Conservation (phyloP, 2,888 invertebrate species). For the Drosophila niveifrons region DNA sequence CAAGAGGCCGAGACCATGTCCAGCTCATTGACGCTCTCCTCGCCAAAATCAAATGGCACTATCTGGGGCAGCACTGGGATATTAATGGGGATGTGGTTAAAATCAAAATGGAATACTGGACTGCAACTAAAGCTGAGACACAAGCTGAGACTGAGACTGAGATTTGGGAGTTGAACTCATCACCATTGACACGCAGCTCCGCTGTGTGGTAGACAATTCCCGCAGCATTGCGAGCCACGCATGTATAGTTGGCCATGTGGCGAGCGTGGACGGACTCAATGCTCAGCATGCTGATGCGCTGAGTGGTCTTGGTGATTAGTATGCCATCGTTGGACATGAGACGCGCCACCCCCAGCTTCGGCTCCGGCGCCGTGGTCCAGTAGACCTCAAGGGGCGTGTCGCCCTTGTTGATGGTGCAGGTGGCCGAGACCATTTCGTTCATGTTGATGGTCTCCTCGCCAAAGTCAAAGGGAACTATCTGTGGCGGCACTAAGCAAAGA, state of each 20-base stretch:
- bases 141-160: background rate
- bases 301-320: conserved; percentile 87
- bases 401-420: conserved; percentile 91
- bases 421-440: conserved; percentile 90
- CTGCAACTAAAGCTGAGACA: conserved; percentile 3
- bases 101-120: conserved; percentile 42
- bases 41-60: conserved; percentile 90
- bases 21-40: conserved; percentile 89
- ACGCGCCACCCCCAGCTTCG: conserved; percentile 86
- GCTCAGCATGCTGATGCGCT: conserved; percentile 89
- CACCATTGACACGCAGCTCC: conserved; percentile 91
- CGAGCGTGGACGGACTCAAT: conserved; percentile 89
- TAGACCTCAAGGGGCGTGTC: conserved; percentile 92
- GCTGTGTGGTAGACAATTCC: conserved; percentile 90
- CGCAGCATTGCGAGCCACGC: conserved; percentile 90
- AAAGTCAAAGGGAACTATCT: conserved; percentile 92
- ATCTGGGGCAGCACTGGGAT: conserved; percentile 89
- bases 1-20: conserved; percentile 90
- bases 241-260: conserved; percentile 91
- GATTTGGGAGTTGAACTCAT: conserved; percentile 6
- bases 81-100: conserved; percentile 2
- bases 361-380: conserved; percentile 87
- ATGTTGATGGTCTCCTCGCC: conserved; percentile 92
- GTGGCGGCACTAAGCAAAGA: conserved; percentile 89
- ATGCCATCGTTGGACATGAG: conserved; percentile 87